Evolutionary conservation across 2,797 vertebrate genomes (phyloP).

Genomic region (Vespertilio murinus): DNA sequence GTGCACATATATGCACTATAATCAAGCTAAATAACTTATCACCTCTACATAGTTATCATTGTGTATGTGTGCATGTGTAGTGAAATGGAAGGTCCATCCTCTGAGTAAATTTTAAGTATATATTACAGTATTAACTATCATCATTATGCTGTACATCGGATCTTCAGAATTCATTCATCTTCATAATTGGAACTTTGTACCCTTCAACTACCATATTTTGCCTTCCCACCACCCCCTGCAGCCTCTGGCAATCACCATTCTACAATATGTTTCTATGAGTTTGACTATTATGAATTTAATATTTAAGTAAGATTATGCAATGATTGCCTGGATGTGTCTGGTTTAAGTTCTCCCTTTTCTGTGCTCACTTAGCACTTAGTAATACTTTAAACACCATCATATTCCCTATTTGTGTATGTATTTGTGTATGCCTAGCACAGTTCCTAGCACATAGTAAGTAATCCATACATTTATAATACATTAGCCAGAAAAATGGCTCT

Average conservation of each 20-base stretch:
- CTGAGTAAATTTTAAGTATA: neutral
- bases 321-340: neutral
- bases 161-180: neutral
- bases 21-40: neutral
- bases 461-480: neutral
- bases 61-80: neutral
- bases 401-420: neutral
- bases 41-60: neutral
- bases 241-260: neutral
- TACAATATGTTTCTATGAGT: neutral
- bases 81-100: neutral
- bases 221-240: too few species aligned
- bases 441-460: neutral
- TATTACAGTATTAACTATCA: neutral
- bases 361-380: neutral
- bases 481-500: neutral
- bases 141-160: neutral
- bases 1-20: neutral
- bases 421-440: neutral
- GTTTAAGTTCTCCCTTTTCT: neutral
- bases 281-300: neutral
- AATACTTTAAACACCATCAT: constrained; percentile 2
- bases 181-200: neutral
- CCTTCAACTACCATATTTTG: neutral
- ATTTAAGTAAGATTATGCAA: neutral